phyloP scores from a whole-genome alignment of 1,140 invertebrate species.

The Pogonomyrmex barbatus region DNA sequence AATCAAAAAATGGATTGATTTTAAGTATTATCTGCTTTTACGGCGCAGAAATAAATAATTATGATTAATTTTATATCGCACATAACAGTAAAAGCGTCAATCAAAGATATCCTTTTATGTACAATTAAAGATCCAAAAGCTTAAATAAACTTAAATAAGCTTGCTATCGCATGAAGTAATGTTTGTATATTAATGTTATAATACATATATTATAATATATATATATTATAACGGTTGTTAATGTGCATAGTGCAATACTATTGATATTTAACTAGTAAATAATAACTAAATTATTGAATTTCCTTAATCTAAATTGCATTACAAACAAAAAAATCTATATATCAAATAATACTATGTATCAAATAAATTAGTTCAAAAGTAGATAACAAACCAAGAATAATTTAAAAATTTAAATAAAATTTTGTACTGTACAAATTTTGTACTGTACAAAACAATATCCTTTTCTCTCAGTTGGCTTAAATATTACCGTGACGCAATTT shows the following conservation, averaged over 20 bases:
- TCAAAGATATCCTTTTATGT: not conserved
- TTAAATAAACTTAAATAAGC: constrained; percentile 20
- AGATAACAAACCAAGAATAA: not conserved
- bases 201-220: too few species aligned
- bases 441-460: not conserved
- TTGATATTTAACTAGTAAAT: not conserved
- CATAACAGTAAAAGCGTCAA: not conserved
- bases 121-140: constrained; percentile 1
- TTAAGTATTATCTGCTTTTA: not conserved
- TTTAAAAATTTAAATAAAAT: constrained; percentile 54
- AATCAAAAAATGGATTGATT: constrained; percentile 21
- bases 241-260: not conserved
- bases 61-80: not conserved
- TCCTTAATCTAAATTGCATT: not conserved
- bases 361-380: not conserved
- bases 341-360: not conserved
- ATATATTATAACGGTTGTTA: not conserved
- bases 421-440: not conserved
- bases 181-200: not conserved
- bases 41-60: constrained; percentile 21
- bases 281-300: not conserved
- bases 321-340: not conserved
- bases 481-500: not conserved
- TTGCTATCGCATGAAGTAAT: not conserved
- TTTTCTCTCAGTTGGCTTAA: not conserved